Evolutionary conservation across 1,140 invertebrate species (phyloP), one percentile per base, ranked within the genome.

Genomic region (Trichonephila clavata): DNA sequence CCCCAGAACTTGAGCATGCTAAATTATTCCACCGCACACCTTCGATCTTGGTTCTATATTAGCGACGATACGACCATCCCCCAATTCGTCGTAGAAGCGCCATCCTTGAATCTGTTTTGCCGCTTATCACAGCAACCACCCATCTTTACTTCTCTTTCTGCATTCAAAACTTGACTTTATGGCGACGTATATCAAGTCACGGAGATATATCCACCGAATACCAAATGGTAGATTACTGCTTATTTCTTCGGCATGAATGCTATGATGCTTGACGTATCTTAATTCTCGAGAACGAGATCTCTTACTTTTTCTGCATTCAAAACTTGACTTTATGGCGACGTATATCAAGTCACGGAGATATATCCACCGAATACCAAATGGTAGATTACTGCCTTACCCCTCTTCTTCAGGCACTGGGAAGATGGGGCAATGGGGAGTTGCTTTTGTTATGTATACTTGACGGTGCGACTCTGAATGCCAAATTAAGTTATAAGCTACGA

Each of bases 171-270:
- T 90, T 80, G 65, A 27, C 88, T 80, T 90, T 80, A 90, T 90
- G 63, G 88, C 68, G 61, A 88, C 88, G 88, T 90, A 90, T 90
- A 90, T 90, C 68, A 80, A 90, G 68, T 90, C 88, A 57, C 88
- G 39, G n/a, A 39, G 57, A 90, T 90, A 43, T 80, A 90, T 80
- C 65, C 88, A 2, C 1, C 88, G 88, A 90, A 90, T 90, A 90
- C 88, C 68, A 90, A 90, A 90, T 90, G 68, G 88, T 32, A 90
- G n/a, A n/a, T n/a, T n/a, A n/a, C n/a, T n/a, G n/a, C n/a, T n/a
- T n/a, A n/a, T n/a, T n/a, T n/a, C n/a, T n/a, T n/a, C n/a, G n/a
- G n/a, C n/a, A n/a, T n/a, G n/a, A n/a, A n/a, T n/a, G n/a, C n/a
- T n/a, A n/a, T n/a, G n/a, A n/a, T n/a, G n/a, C n/a, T n/a, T n/a